Conservation (phyloP, 2,888 invertebrate species). For the Eristalinus aeneus region DNA sequence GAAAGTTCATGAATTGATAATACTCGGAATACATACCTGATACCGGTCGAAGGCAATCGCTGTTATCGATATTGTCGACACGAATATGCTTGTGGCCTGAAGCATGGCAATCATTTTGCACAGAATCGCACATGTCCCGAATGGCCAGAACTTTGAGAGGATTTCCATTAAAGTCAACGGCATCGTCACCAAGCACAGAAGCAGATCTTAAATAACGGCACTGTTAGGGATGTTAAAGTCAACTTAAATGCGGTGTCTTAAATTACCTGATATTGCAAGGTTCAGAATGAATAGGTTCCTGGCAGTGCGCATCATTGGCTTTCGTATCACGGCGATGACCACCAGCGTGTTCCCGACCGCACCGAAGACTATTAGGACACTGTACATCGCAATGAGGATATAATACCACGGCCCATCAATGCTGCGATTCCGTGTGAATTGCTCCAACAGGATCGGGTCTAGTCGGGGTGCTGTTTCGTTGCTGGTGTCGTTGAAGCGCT, state of each 20-base stretch:
- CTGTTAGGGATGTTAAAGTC: not conserved
- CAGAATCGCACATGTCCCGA: conserved; percentile 86
- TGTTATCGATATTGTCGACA: conserved; percentile 95
- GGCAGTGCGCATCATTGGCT: conserved; percentile 94
- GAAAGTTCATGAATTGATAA: not conserved
- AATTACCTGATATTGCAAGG: conserved; percentile 86
- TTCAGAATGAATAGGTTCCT: conserved; percentile 97
- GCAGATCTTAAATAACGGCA: conserved; percentile 82
- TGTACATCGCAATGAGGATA: conserved; percentile 86
- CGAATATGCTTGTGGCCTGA: conserved; percentile 95
- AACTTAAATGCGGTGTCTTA: not conserved
- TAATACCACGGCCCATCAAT: conserved; percentile 87
- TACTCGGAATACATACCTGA: conserved; percentile 82
- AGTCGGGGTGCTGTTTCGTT: conserved; percentile 50
- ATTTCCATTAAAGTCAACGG: conserved; percentile 94
- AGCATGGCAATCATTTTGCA: conserved; percentile 94
- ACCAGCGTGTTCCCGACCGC: conserved; percentile 93
- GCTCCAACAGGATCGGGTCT: conserved; percentile 79
- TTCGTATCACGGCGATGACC: conserved; percentile 89
- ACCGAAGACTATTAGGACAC: conserved; percentile 89
- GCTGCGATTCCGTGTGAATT: conserved; percentile 86
- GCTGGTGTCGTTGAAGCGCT: conserved; percentile 31
- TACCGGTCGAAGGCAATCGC: conserved; percentile 94
- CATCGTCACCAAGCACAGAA: conserved; percentile 94
- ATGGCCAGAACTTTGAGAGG: conserved; percentile 91